Conservation (phyloP, 2,113 vertebrate genomes). For the Empidonax traillii region DNA sequence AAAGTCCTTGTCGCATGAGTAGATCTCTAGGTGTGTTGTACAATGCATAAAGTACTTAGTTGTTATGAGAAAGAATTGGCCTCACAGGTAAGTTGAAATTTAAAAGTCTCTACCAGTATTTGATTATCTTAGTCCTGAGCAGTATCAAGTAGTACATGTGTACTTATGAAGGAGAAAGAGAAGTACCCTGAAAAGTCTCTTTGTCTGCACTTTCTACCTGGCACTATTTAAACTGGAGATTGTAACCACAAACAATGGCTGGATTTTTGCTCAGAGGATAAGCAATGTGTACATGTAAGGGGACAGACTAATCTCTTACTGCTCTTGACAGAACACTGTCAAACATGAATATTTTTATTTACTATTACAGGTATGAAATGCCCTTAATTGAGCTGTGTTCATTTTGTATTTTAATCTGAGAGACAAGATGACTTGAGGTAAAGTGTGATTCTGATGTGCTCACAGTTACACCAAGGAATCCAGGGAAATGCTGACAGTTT, state of each 20-base stretch:
- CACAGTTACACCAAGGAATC: not conserved
- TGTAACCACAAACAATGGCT: not conserved
- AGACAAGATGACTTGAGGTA: not conserved
- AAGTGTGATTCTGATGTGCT: not conserved
- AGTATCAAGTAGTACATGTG: not conserved
- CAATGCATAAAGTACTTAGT: not conserved
- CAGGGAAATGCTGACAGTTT: not conserved
- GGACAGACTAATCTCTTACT: not conserved
- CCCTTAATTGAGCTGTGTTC: not conserved
- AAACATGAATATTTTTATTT: not conserved
- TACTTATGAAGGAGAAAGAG: not conserved
- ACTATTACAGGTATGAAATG: not conserved
- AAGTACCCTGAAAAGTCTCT: not conserved
- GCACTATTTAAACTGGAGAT: not conserved
- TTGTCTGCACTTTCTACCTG: not conserved
- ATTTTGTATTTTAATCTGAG: not conserved
- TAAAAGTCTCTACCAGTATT: not conserved
- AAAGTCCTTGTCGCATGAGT: not conserved
- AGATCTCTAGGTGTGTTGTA: not conserved
- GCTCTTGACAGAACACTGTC: not conserved
- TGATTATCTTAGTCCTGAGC: not conserved
- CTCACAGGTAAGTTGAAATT: not conserved
- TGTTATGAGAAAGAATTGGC: not conserved
- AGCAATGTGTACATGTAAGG: not conserved
- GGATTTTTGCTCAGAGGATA: not conserved